Evolutionary conservation across 2,797 vertebrate species (phyloP).

Genomic region (Mormyrus hasselquistii): DNA sequence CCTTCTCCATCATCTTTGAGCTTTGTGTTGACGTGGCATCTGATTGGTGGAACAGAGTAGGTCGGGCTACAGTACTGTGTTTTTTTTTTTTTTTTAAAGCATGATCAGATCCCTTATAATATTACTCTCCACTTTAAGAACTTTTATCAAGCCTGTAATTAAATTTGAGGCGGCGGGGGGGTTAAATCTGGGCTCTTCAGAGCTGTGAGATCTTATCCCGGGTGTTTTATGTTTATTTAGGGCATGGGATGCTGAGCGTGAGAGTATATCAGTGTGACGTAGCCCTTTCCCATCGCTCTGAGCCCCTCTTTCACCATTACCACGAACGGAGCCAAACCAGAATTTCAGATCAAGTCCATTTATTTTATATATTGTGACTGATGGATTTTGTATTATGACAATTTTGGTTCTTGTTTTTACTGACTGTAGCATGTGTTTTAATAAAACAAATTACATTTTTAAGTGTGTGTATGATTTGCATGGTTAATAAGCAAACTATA

Average conservation of each 20-base stretch:
- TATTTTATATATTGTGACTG: constrained; percentile 12
- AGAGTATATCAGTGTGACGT: not conserved
- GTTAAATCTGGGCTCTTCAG: not conserved
- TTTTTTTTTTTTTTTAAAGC: not conserved
- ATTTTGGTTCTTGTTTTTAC: constrained; percentile 37
- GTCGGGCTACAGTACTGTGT: not conserved
- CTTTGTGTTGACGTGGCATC: not conserved
- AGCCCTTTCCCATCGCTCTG: not conserved
- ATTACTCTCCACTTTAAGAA: not conserved
- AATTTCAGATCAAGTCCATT: not conserved
- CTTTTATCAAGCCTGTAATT: not conserved
- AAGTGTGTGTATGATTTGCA: not conserved
- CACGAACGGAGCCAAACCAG: not conserved
- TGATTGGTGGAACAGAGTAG: not conserved
- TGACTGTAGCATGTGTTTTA: constrained; percentile 49
- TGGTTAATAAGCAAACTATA: not conserved
- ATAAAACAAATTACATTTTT: constrained; percentile 48
- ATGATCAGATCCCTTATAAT: constrained; percentile 10
- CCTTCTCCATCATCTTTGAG: not conserved
- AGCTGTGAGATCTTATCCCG: not conserved
- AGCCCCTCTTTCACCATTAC: not conserved
- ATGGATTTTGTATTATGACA: constrained; percentile 16
- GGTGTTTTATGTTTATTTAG: not conserved
- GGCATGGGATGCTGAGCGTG: not conserved
- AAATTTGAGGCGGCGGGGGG: not conserved